phyloP scores from a whole-genome alignment of 1,140 invertebrate species.

The Atta cephalotes region DNA sequence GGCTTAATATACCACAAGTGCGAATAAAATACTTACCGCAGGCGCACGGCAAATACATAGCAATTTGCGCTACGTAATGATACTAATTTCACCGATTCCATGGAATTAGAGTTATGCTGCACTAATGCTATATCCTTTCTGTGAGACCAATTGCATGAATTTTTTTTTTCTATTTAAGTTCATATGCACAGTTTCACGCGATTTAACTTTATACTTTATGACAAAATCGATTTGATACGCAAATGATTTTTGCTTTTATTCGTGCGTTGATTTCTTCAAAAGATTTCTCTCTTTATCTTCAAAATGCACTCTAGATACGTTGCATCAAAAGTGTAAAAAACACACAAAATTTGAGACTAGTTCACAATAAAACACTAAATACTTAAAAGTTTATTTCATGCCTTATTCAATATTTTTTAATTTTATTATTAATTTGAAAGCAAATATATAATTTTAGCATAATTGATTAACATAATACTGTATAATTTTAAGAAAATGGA shows the following conservation, averaged over 20 bases:
- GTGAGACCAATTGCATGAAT: neutral
- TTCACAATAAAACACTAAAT: no score
- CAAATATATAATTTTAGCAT: no score
- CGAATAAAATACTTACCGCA: constrained; percentile 4
- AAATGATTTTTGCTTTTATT: constrained; percentile 2
- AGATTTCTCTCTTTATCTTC: neutral
- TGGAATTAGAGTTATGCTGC: neutral
- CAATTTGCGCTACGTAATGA: constrained; percentile 26
- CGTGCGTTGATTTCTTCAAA: neutral
- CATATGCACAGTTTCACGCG: neutral
- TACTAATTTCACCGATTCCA: constrained; percentile 18
- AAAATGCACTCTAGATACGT: neutral
- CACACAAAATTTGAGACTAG: no score
- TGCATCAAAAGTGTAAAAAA: no score
- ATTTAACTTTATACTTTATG: neutral
- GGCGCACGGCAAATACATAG: neutral
- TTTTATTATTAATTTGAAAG: no score
- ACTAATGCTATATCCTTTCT: neutral
- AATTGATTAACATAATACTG: no score
- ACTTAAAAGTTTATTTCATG: no score
- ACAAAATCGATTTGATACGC: constrained; percentile 14
- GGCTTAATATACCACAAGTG: neutral
- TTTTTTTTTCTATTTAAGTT: neutral
- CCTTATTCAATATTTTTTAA: no score
- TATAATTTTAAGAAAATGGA: no score